Conservation (phyloP, 2,113 vertebrate species). For the Psettodes erumei region DNA sequence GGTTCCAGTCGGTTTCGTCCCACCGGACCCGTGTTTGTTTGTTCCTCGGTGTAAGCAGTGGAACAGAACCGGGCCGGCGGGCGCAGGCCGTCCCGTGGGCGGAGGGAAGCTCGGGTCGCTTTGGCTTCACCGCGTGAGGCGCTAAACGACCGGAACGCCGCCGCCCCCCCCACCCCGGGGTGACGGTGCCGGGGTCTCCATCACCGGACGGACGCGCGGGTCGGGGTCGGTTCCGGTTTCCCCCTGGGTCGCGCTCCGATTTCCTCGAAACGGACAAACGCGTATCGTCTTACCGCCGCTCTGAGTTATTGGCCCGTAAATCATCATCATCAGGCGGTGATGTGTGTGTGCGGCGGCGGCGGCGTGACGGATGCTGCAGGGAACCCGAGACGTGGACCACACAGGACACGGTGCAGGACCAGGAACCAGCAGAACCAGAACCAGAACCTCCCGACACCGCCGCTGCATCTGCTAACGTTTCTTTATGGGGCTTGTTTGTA, state of each 20-base stretch:
- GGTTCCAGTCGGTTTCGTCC: constrained; percentile 66
- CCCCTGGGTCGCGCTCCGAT: too few relatives aligned
- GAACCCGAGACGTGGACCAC: constrained; percentile 58
- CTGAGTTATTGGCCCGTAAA: constrained; percentile 53
- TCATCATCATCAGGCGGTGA: constrained; percentile 53
- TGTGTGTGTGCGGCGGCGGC: constrained; percentile 29
- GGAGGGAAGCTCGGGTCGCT: too few relatives aligned
- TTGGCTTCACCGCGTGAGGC: too few relatives aligned
- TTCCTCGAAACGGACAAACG: constrained; percentile 12
- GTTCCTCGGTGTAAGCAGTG: constrained; percentile 57
- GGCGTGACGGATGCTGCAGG: constrained; percentile 37
- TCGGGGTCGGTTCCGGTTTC: too few relatives aligned
- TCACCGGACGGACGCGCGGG: too few relatives aligned
- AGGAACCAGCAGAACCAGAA: too few relatives aligned
- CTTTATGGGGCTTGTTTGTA: too few relatives aligned
- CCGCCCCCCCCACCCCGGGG: too few relatives aligned
- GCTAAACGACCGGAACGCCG: too few relatives aligned
- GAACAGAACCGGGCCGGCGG: constrained; percentile 58
- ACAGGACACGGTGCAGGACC: constrained; percentile 54
- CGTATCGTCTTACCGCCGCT: constrained; percentile 50
- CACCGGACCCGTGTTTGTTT: constrained; percentile 61
- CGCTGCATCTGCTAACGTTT: too few relatives aligned
- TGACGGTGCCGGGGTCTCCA: too few relatives aligned
- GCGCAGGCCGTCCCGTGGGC: constrained; percentile 61
- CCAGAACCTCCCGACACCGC: too few relatives aligned